Evolutionary conservation across 2,113 vertebrate species (phyloP).

Genomic region (Heterocephalus glaber): DNA sequence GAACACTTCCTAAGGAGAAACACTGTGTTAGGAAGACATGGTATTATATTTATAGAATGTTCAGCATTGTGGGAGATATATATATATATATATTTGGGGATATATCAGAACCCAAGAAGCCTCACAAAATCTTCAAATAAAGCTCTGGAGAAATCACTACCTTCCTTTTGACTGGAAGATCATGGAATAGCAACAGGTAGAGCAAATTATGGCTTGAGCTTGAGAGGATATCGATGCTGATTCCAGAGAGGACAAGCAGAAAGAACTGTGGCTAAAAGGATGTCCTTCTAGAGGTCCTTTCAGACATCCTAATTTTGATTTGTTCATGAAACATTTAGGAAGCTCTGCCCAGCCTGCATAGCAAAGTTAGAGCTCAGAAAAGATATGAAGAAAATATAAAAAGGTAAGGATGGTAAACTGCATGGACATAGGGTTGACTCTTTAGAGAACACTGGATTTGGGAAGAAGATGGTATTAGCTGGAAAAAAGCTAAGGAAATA

Average conservation of each 20-base stretch:
- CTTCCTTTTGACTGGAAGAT: constrained; percentile 22
- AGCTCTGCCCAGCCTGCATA: background rate
- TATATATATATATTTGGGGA: background rate
- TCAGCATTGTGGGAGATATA: background rate
- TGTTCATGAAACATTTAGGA: background rate
- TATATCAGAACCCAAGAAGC: too few relatives aligned
- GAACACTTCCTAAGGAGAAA: background rate
- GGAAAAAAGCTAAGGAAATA: background rate
- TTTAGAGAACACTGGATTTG: background rate
- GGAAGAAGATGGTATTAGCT: background rate
- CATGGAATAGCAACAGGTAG: background rate
- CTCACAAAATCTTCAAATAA: constrained; percentile 7
- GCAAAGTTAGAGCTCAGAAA: background rate
- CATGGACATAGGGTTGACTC: background rate
- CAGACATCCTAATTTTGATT: background rate
- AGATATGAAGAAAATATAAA: background rate
- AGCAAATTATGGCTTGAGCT: background rate
- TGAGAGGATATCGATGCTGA: background rate
- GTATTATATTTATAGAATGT: background rate
- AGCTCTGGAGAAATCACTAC: background rate
- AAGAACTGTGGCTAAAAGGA: constrained; percentile 22
- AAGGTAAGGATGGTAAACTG: background rate
- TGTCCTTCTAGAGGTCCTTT: background rate
- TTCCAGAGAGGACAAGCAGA: background rate
- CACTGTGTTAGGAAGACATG: background rate